These are phyloP conservation scores for Campoletis sonorensis DNA, from an alignment of 1,140 invertebrate genomes.

Conservation along the genomic window DNA sequence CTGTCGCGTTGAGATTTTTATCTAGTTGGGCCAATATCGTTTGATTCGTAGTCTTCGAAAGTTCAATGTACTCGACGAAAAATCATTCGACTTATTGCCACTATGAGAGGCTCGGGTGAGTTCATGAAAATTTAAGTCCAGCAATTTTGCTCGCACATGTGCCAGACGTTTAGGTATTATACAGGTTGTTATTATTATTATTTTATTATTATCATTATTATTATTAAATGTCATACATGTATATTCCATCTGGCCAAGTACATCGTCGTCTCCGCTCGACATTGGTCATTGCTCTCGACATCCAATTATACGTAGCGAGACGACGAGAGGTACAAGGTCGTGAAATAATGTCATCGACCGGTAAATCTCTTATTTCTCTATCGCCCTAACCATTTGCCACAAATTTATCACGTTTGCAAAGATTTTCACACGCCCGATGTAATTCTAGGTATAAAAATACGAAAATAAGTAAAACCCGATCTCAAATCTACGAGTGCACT, in stretches of 20 bases:
- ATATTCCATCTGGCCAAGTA: neutral
- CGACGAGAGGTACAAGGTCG: constrained; percentile 50
- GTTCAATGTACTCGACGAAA: too few species aligned
- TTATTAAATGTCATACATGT: neutral
- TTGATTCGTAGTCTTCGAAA: too few species aligned
- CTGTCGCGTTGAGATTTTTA: too few species aligned
- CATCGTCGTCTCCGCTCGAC: constrained; percentile 25
- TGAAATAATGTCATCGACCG: constrained; percentile 50
- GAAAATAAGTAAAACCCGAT: neutral
- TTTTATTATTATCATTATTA: too few species aligned
- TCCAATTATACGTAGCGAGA: constrained; percentile 52
- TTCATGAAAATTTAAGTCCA: too few species aligned
- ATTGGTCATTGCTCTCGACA: constrained; percentile 52
- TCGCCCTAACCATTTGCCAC: neutral
- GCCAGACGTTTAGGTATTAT: neutral
- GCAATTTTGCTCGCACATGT: too few species aligned
- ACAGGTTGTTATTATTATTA: too few species aligned
- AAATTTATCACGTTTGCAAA: constrained; percentile 9
- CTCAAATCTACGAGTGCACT: too few species aligned
- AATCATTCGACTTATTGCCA: too few species aligned
- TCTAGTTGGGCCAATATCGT: too few species aligned
- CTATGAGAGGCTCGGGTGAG: too few species aligned
- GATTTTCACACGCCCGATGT: constrained; percentile 17
- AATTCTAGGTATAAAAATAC: neutral
- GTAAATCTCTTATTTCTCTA: constrained; percentile 41